Evolutionary conservation across 2,797 vertebrate genomes (phyloP).

Genomic region (Anniella stebbinsi): DNA sequence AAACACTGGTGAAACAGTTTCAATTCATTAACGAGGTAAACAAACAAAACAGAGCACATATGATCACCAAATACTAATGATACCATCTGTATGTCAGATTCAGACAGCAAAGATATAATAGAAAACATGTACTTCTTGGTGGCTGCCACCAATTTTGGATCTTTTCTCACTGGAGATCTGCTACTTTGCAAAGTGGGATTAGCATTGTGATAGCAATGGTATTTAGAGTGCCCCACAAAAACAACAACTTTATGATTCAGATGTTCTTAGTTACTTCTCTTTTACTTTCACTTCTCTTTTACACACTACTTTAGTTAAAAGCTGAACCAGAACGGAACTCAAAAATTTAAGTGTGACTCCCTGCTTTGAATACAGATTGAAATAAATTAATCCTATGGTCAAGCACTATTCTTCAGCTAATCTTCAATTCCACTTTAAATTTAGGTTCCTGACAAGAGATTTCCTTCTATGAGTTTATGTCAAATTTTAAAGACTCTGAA

Average conservation of each 20-base stretch:
- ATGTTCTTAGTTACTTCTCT: neutral
- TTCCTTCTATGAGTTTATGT: slow-evolving; percentile 40
- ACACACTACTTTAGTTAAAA: neutral
- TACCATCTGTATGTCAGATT: neutral
- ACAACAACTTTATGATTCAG: neutral
- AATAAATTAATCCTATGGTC: neutral
- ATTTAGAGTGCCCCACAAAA: neutral
- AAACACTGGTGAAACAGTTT: neutral
- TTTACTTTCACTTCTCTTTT: neutral
- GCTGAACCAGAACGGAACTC: neutral
- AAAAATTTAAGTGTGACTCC: neutral
- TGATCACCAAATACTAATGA: neutral
- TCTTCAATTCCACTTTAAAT: slow-evolving; percentile 14
- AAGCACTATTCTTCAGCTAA: neutral
- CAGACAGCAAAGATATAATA: neutral
- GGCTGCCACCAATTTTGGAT: neutral
- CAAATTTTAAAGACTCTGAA: slow-evolving; percentile 47
- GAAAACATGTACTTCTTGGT: neutral
- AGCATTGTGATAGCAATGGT: neutral
- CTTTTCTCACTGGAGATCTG: neutral
- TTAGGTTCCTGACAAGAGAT: neutral
- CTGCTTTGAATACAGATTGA: neutral
- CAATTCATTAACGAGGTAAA: neutral
- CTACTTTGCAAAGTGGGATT: neutral
- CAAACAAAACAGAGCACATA: neutral